Evolutionary conservation across 2,888 invertebrate species (phyloP).

Genomic region (Crematogaster levior): DNA sequence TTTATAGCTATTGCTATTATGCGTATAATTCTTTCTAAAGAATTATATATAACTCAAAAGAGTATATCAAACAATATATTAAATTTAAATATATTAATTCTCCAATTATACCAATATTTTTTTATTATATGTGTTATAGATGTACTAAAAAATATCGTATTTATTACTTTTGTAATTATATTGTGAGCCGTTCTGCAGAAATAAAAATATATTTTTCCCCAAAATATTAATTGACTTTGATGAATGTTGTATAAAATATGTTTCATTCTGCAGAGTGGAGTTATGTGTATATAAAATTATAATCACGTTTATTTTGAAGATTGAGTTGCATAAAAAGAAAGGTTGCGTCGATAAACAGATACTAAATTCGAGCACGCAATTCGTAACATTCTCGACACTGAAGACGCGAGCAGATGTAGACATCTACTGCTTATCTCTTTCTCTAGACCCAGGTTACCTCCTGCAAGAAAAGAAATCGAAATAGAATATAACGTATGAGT

Average conservation of each 20-base stretch:
- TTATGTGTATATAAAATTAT: conserved; percentile 24
- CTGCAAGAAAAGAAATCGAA: conserved; percentile 45
- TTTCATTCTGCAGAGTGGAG: conserved; percentile 69
- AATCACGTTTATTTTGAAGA: conserved; percentile 66
- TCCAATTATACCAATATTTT: neutral
- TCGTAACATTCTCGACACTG: conserved; percentile 65
- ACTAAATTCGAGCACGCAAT: conserved; percentile 85
- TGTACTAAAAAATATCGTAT: conserved; percentile 2
- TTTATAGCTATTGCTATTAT: neutral
- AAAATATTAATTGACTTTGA: neutral
- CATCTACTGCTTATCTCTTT: conserved; percentile 60
- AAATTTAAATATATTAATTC: neutral
- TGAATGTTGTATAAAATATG: neutral
- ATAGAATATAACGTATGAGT: conserved; percentile 71
- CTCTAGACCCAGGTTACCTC: conserved; percentile 58
- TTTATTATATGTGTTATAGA: neutral
- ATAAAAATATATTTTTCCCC: conserved; percentile 11
- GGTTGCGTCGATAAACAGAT: conserved; percentile 79
- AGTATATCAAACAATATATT: too few species aligned
- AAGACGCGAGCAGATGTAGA: conserved; percentile 66
- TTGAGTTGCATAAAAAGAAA: conserved; percentile 84
- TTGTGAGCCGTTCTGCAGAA: conserved; percentile 78
- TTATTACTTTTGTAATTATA: conserved; percentile 42
- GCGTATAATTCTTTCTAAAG: neutral
- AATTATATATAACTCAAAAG: conserved; percentile 1